phyloP scores from a whole-genome alignment of 2,113 vertebrate species.

The Aspidoscelis tigris region DNA sequence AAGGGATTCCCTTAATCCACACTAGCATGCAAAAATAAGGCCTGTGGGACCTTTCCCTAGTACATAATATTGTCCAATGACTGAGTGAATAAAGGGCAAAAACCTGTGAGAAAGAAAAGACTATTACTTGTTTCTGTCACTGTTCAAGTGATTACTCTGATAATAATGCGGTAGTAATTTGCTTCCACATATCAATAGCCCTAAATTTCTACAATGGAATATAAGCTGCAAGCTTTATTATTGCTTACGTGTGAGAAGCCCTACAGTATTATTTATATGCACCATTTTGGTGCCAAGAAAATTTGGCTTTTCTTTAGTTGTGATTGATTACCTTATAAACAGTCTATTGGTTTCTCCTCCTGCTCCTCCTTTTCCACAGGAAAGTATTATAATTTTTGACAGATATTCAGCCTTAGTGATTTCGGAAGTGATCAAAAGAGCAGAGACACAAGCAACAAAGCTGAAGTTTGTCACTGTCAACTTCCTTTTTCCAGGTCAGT shows the following conservation, averaged over 20 bases:
- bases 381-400: slow-evolving; percentile 3
- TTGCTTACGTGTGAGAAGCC: not conserved
- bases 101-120: not conserved
- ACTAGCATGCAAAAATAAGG: no score
- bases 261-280: slow-evolving; percentile 12
- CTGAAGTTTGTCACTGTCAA: not conserved
- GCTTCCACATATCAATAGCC: slow-evolving; percentile 31
- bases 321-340: slow-evolving; percentile 15
- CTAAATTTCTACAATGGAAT: not conserved
- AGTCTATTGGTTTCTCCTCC: not conserved
- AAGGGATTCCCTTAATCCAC: no score
- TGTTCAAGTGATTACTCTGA: not conserved
- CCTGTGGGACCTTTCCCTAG: no score
- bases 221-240: not conserved
- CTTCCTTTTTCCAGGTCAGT: slow-evolving; percentile 16
- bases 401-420: not conserved
- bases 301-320: slow-evolving; percentile 9
- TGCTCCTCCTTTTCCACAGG: slow-evolving; percentile 12
- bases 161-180: slow-evolving; percentile 12
- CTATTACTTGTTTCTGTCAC: not conserved
- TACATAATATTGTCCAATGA: no score
- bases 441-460: slow-evolving; percentile 7
- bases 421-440: slow-evolving; percentile 24
- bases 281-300: slow-evolving; percentile 4
- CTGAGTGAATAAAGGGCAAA: no score